Conservation (phyloP, 2,113 vertebrate genomes). For the Zosterops pallidus region DNA sequence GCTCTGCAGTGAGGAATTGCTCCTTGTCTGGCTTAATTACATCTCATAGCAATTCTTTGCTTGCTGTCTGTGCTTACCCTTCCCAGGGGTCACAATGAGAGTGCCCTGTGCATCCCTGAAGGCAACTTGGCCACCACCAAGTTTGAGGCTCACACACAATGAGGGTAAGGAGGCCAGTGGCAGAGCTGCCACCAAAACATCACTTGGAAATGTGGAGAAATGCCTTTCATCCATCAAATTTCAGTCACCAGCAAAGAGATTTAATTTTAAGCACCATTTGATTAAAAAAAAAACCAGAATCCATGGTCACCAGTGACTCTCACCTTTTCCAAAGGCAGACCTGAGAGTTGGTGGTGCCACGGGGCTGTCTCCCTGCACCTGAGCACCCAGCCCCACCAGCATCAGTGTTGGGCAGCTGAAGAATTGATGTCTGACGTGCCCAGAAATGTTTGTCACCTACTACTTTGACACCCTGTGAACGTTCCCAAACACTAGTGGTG, state of each 20-base stretch:
- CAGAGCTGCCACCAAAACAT: neutral
- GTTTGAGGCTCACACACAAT: rapidly evolving
- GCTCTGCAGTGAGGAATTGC: neutral
- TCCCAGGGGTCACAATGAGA: neutral
- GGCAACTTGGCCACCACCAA: neutral
- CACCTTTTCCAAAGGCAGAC: neutral
- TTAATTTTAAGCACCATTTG: slow-evolving; percentile 37
- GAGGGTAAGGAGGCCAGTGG: neutral
- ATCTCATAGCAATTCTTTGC: neutral
- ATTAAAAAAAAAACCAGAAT: neutral
- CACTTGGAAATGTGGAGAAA: neutral
- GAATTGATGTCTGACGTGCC: neutral
- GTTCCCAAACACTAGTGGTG: neutral
- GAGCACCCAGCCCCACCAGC: neutral
- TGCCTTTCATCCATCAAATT: neutral
- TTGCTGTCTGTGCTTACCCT: neutral
- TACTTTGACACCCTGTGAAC: neutral
- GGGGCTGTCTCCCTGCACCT: rapidly evolving
- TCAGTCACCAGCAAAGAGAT: neutral
- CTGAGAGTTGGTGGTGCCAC: neutral
- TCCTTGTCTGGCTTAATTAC: slow-evolving; percentile 7
- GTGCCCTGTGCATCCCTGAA: neutral
- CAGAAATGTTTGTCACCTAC: neutral
- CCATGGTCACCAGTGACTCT: neutral
- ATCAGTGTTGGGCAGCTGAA: neutral